Evolutionary conservation across 2,113 vertebrate species (phyloP).

Genomic region (Colossoma macropomum): DNA sequence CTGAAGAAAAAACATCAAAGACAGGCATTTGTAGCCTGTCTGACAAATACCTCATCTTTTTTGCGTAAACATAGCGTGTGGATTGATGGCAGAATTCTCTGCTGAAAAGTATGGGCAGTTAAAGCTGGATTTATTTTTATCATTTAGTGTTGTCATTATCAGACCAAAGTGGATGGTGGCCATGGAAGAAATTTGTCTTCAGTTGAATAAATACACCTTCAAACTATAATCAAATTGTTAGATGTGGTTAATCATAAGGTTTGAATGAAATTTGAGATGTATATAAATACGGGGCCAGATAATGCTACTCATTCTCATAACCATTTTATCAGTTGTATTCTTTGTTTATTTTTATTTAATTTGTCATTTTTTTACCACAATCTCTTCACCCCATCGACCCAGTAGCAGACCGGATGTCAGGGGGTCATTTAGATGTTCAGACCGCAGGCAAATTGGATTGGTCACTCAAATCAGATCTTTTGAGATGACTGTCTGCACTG

Average conservation of each 20-base stretch:
- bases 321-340: background rate
- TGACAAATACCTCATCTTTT: constrained; percentile 1
- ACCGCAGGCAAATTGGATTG: no score
- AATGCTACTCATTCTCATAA: background rate
- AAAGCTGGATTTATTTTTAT: background rate
- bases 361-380: background rate
- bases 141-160: background rate
- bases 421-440: no score
- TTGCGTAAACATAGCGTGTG: background rate
- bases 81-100: no score
- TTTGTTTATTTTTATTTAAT: background rate
- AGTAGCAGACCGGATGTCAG: background rate
- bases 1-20: constrained; percentile 48
- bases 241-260: background rate
- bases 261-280: background rate
- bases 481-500: no score
- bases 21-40: constrained; percentile 11
- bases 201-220: background rate
- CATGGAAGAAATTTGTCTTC: background rate
- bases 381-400: background rate
- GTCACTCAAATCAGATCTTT: no score
- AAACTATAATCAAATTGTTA: background rate
- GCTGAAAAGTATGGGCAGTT: background rate
- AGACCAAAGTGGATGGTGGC: background rate
- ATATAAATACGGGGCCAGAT: background rate